A percentile compares a stretch with the other conserved stretches of the same genome.
phyloP scores from a whole-genome alignment of 2,797 vertebrate genomes.

The Channa striata region DNA sequence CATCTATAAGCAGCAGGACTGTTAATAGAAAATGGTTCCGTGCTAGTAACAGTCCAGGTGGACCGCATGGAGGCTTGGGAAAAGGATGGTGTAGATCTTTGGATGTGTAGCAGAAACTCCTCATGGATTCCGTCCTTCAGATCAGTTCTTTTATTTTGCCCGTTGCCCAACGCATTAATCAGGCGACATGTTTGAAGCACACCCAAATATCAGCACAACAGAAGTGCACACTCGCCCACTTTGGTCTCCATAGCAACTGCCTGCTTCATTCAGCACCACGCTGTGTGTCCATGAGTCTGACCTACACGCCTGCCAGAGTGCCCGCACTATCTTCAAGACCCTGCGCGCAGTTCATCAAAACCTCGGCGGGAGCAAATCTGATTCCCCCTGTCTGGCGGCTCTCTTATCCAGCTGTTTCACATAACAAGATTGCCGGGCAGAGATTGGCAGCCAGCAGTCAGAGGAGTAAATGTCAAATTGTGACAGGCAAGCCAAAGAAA shows the following conservation, averaged over 20 bases:
- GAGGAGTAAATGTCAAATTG: conserved; percentile 72
- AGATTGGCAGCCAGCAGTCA: conserved; percentile 42
- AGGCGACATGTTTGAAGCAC: conserved; percentile 48
- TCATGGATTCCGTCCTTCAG: conserved; percentile 7
- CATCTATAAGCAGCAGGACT: not conserved
- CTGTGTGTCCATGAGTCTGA: conserved; percentile 66
- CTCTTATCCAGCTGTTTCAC: conserved; percentile 70
- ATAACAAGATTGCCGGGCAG: conserved; percentile 54
- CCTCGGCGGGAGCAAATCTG: conserved; percentile 48
- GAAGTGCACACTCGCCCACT: conserved; percentile 35
- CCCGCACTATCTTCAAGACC: conserved; percentile 55
- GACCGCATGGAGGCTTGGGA: not conserved
- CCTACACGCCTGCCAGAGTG: conserved; percentile 47
- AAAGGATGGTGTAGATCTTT: conserved; percentile 15
- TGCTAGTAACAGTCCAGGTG: conserved; percentile 13
- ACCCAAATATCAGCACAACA: conserved; percentile 53
- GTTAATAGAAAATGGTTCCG: not conserved
- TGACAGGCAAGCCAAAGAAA: conserved; percentile 63
- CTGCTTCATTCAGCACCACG: conserved; percentile 53
- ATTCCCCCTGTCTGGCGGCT: conserved; percentile 38
- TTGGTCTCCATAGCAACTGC: conserved; percentile 77
- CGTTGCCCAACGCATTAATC: conserved; percentile 22
- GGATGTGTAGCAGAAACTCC: not conserved
- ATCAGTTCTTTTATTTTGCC: conserved; percentile 26
- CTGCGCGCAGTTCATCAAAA: conserved; percentile 58